Evolutionary conservation across 2,113 vertebrate genomes (phyloP).

Genomic region (Tragelaphus imberbis): DNA sequence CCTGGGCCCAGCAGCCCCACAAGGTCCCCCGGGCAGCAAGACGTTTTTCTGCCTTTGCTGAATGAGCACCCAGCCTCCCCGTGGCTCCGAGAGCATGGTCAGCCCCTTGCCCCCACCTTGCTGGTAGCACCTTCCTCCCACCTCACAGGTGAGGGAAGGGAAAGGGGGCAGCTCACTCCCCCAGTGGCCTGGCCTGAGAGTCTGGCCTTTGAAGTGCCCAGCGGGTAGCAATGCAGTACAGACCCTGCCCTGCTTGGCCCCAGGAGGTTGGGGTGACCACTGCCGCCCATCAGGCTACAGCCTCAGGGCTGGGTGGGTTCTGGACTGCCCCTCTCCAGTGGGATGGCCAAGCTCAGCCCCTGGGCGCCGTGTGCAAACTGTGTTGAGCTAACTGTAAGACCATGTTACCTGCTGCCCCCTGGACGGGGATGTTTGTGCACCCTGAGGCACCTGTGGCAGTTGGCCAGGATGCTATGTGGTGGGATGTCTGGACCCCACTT

Average conservation of each 20-base stretch:
- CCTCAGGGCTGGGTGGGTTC: background rate
- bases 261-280: background rate
- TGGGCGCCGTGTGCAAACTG: accelerated
- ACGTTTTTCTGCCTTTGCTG: background rate
- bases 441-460: background rate
- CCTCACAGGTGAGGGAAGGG: background rate
- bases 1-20: background rate
- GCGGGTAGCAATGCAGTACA: background rate
- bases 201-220: background rate
- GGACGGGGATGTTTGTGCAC: background rate
- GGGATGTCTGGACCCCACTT: background rate
- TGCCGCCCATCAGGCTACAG: accelerated
- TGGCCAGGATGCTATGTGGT: background rate
- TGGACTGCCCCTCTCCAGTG: background rate
- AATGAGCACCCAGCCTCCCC: background rate
- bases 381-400: background rate
- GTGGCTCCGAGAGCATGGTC: accelerated
- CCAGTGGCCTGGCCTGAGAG: background rate
- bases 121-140: background rate
- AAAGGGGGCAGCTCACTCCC: background rate
- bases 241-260: background rate
- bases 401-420: background rate
- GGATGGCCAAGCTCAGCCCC: background rate
- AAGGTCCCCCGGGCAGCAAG: background rate
- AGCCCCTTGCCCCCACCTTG: background rate